Evolutionary conservation across 2,797 vertebrate genomes (phyloP).

Genomic region (Chelonia mydas): DNA sequence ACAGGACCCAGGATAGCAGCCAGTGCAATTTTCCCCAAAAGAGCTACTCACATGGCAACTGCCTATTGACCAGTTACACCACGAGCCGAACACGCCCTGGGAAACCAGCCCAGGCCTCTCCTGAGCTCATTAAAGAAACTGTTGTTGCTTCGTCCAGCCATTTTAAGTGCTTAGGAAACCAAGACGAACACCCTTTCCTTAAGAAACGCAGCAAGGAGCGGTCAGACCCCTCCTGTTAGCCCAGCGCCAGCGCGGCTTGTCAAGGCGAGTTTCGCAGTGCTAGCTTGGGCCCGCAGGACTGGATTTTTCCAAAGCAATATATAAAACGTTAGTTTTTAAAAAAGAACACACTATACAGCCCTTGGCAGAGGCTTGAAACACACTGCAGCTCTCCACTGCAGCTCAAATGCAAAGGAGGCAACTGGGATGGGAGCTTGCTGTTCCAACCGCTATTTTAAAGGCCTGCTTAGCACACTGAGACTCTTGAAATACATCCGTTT

Average conservation of each 20-base stretch:
- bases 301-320: neutral
- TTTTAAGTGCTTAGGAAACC: slow-evolving; percentile 46
- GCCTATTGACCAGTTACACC: slow-evolving; percentile 10
- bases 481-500: neutral
- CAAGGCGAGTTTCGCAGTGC: slow-evolving; percentile 4
- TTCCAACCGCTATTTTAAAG: neutral
- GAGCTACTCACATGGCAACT: slow-evolving; percentile 26
- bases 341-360: neutral
- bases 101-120: slow-evolving; percentile 1
- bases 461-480: neutral
- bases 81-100: neutral
- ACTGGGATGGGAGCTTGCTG: neutral
- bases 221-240: slow-evolving; percentile 4
- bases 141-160: neutral
- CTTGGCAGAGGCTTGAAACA: neutral
- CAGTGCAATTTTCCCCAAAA: slow-evolving; percentile 39
- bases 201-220: slow-evolving; percentile 12
- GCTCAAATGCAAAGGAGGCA: fast-evolving
- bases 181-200: slow-evolving; percentile 21
- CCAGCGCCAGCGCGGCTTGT: neutral
- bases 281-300: neutral
- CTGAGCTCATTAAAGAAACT: neutral
- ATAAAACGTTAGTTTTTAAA: neutral
- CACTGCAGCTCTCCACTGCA: neutral
- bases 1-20: neutral